Evolutionary conservation across 2,888 invertebrate genomes (phyloP).

Genomic region (Vanessa cardui): DNA sequence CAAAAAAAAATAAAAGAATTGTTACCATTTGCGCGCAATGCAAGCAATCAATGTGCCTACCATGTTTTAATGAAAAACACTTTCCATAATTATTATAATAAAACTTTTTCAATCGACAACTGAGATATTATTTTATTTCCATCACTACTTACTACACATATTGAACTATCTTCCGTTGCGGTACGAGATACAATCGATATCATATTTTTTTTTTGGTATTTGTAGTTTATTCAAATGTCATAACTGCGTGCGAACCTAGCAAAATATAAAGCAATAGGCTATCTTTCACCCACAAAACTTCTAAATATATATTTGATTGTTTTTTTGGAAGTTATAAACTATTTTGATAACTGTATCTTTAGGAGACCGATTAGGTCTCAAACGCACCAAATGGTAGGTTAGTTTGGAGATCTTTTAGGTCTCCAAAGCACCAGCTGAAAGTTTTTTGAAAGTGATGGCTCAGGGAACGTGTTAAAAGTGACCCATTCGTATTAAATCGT

Average conservation of each 20-base stretch:
- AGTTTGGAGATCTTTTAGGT: not conserved
- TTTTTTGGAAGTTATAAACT: constrained; percentile 35
- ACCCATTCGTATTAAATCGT: too few species aligned
- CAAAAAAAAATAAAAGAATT: constrained; percentile 8
- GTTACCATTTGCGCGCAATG: constrained; percentile 11
- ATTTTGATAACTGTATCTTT: constrained; percentile 29
- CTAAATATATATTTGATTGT: constrained; percentile 27
- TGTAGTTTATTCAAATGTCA: constrained; percentile 27
- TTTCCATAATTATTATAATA: constrained; percentile 7
- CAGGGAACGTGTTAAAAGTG: not conserved
- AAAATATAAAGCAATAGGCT: constrained; percentile 29
- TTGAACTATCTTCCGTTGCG: constrained; percentile 38
- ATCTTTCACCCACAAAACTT: constrained; percentile 3
- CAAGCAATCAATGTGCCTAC: constrained; percentile 9
- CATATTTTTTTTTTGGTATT: constrained; percentile 27
- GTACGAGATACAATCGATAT: constrained; percentile 36
- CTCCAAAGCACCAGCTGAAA: not conserved
- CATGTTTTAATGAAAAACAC: constrained; percentile 12
- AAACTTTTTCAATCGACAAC: constrained; percentile 8
- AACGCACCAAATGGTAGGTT: not conserved
- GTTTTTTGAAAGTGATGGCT: not conserved
- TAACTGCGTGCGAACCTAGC: constrained; percentile 26
- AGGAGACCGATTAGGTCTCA: not conserved
- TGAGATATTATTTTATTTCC: constrained; percentile 37
- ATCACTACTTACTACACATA: constrained; percentile 20